phyloP scores from a whole-genome alignment of 2,888 invertebrate genomes.

The Trachelus tabidus region DNA sequence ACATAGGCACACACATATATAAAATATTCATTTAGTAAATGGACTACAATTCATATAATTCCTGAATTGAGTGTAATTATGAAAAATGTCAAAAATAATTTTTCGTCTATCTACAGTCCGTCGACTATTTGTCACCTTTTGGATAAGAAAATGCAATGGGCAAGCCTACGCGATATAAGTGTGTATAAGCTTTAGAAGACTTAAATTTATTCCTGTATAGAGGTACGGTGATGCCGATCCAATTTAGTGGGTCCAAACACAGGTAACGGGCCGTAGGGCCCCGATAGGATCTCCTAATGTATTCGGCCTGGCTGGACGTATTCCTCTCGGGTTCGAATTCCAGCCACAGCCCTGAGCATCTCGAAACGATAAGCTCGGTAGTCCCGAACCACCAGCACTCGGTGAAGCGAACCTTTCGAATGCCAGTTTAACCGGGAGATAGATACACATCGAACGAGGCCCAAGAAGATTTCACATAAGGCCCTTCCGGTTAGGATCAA shows the following conservation, averaged over 20 bases:
- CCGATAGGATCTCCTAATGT: conserved; percentile 28
- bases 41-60: too few species aligned
- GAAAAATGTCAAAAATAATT: neutral
- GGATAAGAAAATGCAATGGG: neutral
- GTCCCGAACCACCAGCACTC: conserved; percentile 31
- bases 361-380: conserved; percentile 23
- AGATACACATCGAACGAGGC: neutral
- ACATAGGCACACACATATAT: too few species aligned
- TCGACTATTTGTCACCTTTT: neutral
- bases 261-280: conserved; percentile 39
- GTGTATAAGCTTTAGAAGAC: neutral
- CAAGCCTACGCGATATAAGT: neutral
- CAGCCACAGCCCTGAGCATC: conserved; percentile 20
- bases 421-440: neutral
- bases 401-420: neutral
- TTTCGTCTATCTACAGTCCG: neutral
- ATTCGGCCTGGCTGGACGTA: conserved; percentile 11
- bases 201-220: conserved; percentile 1
- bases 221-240: conserved; percentile 37
- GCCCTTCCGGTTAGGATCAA: neutral
- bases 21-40: too few species aligned
- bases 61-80: too few species aligned
- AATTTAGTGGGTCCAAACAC: conserved; percentile 47
- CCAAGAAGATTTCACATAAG: neutral
- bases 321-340: conserved; percentile 21